Conservation (phyloP, 2,797 vertebrate genomes). For the Parauchenoglanis punctatus region DNA sequence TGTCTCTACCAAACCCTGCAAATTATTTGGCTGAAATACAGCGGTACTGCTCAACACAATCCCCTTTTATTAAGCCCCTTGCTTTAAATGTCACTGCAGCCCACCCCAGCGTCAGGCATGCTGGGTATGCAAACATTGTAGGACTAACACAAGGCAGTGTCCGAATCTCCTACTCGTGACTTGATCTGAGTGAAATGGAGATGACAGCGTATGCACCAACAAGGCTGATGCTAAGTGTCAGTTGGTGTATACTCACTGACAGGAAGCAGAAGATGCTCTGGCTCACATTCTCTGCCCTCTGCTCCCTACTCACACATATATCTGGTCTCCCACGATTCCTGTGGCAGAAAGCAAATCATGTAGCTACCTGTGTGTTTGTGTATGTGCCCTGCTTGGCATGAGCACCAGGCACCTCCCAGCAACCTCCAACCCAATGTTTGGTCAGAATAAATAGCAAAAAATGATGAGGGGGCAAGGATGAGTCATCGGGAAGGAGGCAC, state of each 20-base stretch:
- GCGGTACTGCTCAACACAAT: constrained; percentile 32
- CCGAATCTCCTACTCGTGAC: constrained; percentile 29
- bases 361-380: not conserved
- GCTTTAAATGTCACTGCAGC: constrained; percentile 60
- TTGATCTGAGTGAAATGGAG: constrained; percentile 37
- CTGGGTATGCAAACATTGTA: constrained; percentile 45
- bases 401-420: not conserved
- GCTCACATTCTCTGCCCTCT: constrained; percentile 17
- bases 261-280: constrained; percentile 16
- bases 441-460: constrained; percentile 33
- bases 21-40: constrained; percentile 48
- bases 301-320: constrained; percentile 10
- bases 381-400: not conserved
- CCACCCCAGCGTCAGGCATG: constrained; percentile 38
- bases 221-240: constrained; percentile 28
- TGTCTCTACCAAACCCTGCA: constrained; percentile 24
- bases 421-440: constrained; percentile 6
- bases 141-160: constrained; percentile 15
- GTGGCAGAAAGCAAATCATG: not conserved
- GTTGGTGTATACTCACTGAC: constrained; percentile 32
- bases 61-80: constrained; percentile 59
- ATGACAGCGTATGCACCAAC: constrained; percentile 26
- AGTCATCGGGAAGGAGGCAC: constrained; percentile 15
- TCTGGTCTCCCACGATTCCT: not conserved
- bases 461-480: constrained; percentile 4